Percentiles rank a stretch among this genome's conserved stretches.
Conservation (phyloP, 2,797 vertebrate species). For the Babyrousa celebensis region DNA sequence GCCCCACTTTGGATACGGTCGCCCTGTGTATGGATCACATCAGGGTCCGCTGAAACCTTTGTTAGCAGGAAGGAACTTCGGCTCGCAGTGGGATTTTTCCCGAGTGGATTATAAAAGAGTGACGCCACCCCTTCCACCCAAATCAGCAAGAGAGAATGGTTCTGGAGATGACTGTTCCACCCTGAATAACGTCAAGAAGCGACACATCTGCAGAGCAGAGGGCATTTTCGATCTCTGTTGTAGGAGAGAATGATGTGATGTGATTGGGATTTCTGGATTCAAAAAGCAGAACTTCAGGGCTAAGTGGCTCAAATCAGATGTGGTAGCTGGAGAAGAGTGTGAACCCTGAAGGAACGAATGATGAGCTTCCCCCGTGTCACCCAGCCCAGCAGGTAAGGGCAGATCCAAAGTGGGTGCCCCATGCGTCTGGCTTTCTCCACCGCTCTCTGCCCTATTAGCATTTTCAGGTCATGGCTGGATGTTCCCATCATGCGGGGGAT, state of each 20-base stretch:
- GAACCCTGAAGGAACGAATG: constrained; percentile 5
- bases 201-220: constrained; percentile 23
- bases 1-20: not conserved
- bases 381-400: not conserved
- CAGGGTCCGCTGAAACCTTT: constrained; percentile 58
- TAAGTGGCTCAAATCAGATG: constrained; percentile 3
- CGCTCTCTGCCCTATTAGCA: not conserved
- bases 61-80: not conserved
- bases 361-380: not conserved
- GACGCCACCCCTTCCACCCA: not conserved
- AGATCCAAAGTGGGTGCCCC: not conserved
- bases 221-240: not conserved
- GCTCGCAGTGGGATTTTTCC: not conserved
- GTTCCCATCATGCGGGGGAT: not conserved
- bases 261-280: not conserved
- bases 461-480: constrained; percentile 4
- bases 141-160: not conserved
- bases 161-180: constrained; percentile 20
- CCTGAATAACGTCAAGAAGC: constrained; percentile 13
- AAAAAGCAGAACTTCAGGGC: constrained; percentile 14
- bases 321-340: not conserved
- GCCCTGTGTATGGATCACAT: not conserved
- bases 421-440: not conserved
- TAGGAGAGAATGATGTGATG: not conserved
- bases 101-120: not conserved